Evolutionary conservation across 1,140 invertebrate genomes (phyloP), one percentile per base, ranked within the genome.

Genomic region (Drosophila yakuba): DNA sequence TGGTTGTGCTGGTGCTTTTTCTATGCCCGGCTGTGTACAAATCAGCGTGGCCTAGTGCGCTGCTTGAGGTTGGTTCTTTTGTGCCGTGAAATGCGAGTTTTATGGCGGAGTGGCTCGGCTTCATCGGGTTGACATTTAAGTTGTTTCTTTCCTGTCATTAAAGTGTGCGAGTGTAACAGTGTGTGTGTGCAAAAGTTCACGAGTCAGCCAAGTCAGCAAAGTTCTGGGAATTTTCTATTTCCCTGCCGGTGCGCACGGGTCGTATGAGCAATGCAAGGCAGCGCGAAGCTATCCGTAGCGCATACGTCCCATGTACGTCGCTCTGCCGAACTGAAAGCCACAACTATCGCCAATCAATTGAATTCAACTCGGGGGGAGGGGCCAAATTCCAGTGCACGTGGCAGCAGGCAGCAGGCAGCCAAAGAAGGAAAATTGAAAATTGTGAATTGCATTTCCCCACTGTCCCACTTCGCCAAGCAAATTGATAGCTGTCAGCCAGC

Each of bases 11-110:
- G 59, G 25, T 58, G 57, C 58, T 35, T 51, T 48, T 10, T 15
- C 28, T 17, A 3, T 32, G n/a, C 48, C 38, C 25, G 45, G 45
- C 36, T 72, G 54, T 69, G 71, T 79, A 73, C 69, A 83, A 86
- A 88, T 88, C 82, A 88, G 79, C 83, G 82, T 86, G 74, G 82
- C 82, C 82, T 83, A 86, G 83, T 86, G 83, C 79, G 62, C 83
- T 88, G 83, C 83, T 86, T 86, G 82, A 86, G 82, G 83, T 86
- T 88, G 82, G 72, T 75, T 75, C 69, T 71, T 76, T 88, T 88
- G 82, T 86, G 47, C 55, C 57, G 47, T 69, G 58, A 58, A 82
- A 66, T 78, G 69, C 62, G 83, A 88, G 74, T 88, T 85, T 86
- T 85, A 88, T 81, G 81, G 78, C 77, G 82, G 77, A 86, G 82